phyloP scores from a whole-genome alignment of 2,113 vertebrate species.

The Toxotes chatareus region DNA sequence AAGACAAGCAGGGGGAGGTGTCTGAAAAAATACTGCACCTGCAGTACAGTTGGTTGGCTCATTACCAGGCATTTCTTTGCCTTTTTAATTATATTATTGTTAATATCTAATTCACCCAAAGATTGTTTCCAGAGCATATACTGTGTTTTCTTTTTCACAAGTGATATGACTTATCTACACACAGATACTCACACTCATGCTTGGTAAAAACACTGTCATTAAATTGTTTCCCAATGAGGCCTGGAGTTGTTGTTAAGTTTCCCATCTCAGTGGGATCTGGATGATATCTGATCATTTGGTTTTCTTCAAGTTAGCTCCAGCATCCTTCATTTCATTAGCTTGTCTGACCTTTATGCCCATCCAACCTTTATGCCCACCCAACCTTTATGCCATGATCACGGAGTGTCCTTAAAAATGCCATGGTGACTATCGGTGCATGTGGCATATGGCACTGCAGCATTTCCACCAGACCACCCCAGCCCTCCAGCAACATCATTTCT shows the following conservation, averaged over 20 bases:
- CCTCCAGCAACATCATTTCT: constrained; percentile 54
- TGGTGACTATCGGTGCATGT: neutral
- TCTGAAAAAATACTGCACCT: neutral
- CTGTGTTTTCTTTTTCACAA: neutral
- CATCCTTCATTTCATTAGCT: constrained; percentile 33
- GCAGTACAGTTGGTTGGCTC: neutral
- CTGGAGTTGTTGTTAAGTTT: neutral
- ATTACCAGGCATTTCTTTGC: neutral
- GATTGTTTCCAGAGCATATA: neutral
- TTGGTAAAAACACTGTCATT: neutral
- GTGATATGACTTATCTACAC: neutral
- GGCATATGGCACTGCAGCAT: constrained; percentile 36
- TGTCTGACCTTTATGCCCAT: constrained; percentile 28
- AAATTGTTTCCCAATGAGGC: neutral
- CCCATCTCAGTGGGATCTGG: neutral
- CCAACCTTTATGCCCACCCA: constrained; percentile 23
- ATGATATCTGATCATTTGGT: neutral
- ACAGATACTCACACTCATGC: neutral
- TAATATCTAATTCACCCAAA: constrained; percentile 1
- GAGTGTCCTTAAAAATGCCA: constrained; percentile 46
- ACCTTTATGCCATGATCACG: constrained; percentile 32
- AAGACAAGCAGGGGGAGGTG: constrained; percentile 14
- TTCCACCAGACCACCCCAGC: constrained; percentile 41
- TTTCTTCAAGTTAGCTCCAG: constrained; percentile 26
- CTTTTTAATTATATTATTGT: neutral